Conservation (phyloP, 2,888 invertebrate species). For the Epinotia ramella region DNA sequence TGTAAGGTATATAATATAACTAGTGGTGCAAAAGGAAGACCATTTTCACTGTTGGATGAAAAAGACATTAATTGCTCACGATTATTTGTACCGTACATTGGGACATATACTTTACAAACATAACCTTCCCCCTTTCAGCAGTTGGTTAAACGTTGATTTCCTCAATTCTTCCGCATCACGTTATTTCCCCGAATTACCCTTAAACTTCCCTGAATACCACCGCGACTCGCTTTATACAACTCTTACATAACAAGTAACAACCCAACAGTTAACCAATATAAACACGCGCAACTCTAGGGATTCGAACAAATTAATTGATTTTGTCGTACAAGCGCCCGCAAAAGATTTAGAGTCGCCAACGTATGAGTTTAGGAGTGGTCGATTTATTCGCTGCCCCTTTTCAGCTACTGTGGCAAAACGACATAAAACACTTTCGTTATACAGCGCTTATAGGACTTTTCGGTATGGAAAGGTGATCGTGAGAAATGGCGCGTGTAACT, state of each 20-base stretch:
- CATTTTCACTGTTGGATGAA: too few species aligned
- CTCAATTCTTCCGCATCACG: not conserved
- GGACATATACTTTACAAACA: too few species aligned
- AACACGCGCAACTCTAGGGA: conserved; percentile 18
- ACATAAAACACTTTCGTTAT: not conserved
- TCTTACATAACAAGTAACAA: conserved; percentile 12
- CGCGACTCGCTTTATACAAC: not conserved
- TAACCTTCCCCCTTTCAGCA: not conserved
- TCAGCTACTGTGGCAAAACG: not conserved
- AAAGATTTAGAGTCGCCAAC: conserved; percentile 42
- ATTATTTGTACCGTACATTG: too few species aligned
- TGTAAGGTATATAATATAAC: too few species aligned
- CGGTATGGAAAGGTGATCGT: not conserved
- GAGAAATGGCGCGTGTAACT: conserved; percentile 45
- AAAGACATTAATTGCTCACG: too few species aligned
- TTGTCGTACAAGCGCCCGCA: conserved; percentile 40
- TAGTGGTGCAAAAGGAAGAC: too few species aligned
- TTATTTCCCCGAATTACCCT: not conserved
- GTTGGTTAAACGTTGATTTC: not conserved
- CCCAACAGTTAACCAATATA: conserved; percentile 17
- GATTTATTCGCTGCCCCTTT: conserved; percentile 41
- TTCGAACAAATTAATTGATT: conserved; percentile 40
- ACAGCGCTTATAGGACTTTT: not conserved
- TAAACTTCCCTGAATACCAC: not conserved
- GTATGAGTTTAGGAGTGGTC: conserved; percentile 34